Evolutionary conservation across 2,797 vertebrate species (phyloP).

Genomic region (Thalassophryne amazonica): DNA sequence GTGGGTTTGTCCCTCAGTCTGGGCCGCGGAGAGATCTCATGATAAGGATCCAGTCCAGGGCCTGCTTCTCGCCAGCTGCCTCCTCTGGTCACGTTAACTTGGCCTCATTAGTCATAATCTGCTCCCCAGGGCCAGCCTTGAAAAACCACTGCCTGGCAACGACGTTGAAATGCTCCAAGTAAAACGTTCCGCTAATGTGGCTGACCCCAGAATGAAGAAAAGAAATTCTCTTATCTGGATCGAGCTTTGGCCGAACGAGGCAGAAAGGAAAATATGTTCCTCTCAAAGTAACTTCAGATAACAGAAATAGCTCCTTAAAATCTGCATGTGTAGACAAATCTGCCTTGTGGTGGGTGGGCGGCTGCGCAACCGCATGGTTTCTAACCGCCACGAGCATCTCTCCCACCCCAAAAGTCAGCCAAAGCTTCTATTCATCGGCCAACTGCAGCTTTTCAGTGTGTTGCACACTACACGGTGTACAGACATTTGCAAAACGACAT

Average conservation of each 20-base stretch:
- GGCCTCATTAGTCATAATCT: slow-evolving; percentile 77
- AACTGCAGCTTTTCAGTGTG: too few species aligned
- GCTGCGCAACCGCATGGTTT: slow-evolving; percentile 2
- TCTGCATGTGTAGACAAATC: slow-evolving; percentile 41
- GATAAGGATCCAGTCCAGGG: slow-evolving; percentile 64
- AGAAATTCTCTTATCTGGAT: slow-evolving; percentile 59
- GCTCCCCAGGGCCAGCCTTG: slow-evolving; percentile 65
- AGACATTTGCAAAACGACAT: slow-evolving; percentile 3
- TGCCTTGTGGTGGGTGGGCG: background rate
- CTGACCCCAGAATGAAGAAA: slow-evolving; percentile 37
- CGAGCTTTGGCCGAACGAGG: slow-evolving; percentile 48
- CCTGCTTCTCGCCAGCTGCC: slow-evolving; percentile 61
- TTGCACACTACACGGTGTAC: background rate
- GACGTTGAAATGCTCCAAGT: slow-evolving; percentile 38
- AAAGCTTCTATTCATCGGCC: slow-evolving; percentile 5
- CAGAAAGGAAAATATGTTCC: slow-evolving; percentile 35
- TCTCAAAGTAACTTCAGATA: slow-evolving; percentile 30
- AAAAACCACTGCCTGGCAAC: slow-evolving; percentile 64
- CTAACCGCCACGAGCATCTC: background rate
- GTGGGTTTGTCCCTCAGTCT: slow-evolving; percentile 66
- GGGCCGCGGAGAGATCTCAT: slow-evolving; percentile 53
- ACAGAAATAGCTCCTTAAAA: slow-evolving; percentile 37
- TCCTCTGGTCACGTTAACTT: slow-evolving; percentile 70
- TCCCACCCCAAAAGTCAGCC: slow-evolving; percentile 4
- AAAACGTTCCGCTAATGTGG: slow-evolving; percentile 46